Base-by-base conservation (phyloP, 2,797 vertebrate species). In the Oreochromis mossambicus region DNA sequence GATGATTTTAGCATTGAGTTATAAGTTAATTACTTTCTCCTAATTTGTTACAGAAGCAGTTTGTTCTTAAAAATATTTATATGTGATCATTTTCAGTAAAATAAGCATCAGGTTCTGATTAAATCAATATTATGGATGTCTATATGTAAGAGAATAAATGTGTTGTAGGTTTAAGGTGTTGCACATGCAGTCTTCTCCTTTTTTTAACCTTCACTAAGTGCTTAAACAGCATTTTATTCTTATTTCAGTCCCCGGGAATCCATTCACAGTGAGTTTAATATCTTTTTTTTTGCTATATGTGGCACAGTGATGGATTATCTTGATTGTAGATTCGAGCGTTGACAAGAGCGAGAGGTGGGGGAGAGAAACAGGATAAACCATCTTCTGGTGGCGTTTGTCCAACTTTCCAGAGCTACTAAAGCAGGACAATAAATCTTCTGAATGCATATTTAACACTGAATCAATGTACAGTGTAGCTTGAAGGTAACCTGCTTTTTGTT, bases 221-320 rank as follows among this genome's bases (percentile, higher is more conserved):
- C 95, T 94, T 95, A 90, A 96, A 88, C 91, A 92, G 92, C 93
- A 88, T 93, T 94, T 96, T 95, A 90, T 86, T 91, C 83, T 94
- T 88, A 91, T 93, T 95, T 82, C 86, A 87, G 83, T 92, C 56
- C 81, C 84, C 5, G 54, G 82, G 89, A 95, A 94, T 89, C 90
- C 90, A 92, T 95, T 92, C 89, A 88, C 78, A 88, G 88, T 92
- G 90, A 91, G 87, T 95, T 95, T 95, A 95, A 95, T 95, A 94
- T 94, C 83, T 95, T 93, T 94, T 93, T 94, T 92, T 94, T 94
- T 94, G 92, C 93, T 94, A 94, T 89, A 94, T 89, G 88, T 96
- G 95, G 89, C 94, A 95, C 88, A 83, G 89, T 96, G 95, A 96
- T 96, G 95, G 95, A 96, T 96, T 93, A 92, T 94, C 94, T 89